Evolutionary conservation across 2,888 invertebrate genomes (phyloP), one percentile per base, ranked within the genome.

Genomic region (Synanthedon myopaeformis): DNA sequence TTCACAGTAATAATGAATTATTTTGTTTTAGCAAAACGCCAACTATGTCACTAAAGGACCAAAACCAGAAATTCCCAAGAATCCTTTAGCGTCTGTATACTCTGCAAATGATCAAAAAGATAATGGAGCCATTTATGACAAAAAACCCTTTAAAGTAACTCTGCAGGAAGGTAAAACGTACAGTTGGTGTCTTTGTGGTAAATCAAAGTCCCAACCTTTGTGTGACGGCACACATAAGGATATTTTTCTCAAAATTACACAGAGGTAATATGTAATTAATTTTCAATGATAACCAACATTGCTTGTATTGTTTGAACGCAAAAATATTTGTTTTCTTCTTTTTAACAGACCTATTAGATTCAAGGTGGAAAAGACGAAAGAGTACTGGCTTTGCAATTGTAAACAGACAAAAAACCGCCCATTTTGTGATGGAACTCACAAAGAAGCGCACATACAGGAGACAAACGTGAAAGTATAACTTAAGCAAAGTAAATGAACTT

Each of bases 371-470:
- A 93, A 97, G 82, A 93, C 93, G 0, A 96, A 95, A 65, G 95
- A 96, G 14, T 98, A 97, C 74, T 97, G 96, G 95, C 84, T 99
- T n/a, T 99, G 99, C 76, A 96, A 96, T 74, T 99, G 99, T 75
- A 99, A 99, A 79, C 98, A 98, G 72, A 97, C 98, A 0, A 90
- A 90, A 52, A 94, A 95, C 62, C 89, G 96, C 60, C 99, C 99
- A 1, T 98, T 98, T 77, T 99, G 99, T 83, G 99, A 99, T 86
- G 98, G 98, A 10, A 92, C 96, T 10, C 99, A 99, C 78, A 94
- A 94, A 71, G 87, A 89, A 53, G 89, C 90, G 57, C 90, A 92
- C 49, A 90, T 95, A 52, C 92, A 93, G 70, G 89, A 94, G 70
- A 82, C 88, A 49, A 64, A 69, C 13, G 59, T 80, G 8, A 70